These are phyloP conservation scores for Andrena minutula DNA, from an alignment of 2,888 invertebrate species.

Conservation along the genomic window DNA sequence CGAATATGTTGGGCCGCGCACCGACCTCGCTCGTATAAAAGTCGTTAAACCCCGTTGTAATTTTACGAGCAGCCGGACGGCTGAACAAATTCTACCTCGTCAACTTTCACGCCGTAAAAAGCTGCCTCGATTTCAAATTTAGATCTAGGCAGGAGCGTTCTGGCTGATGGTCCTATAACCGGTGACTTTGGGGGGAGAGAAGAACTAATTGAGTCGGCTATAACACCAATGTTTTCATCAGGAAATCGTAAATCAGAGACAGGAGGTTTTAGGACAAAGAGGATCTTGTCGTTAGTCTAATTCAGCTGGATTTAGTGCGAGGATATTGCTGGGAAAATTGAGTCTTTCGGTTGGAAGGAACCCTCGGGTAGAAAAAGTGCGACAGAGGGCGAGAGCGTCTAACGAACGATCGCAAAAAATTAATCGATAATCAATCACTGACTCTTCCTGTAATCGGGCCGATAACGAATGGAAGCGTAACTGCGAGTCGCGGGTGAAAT, in stretches of 20 bases:
- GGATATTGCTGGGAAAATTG: too few relatives aligned
- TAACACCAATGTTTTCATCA: too few relatives aligned
- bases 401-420: constrained; percentile 8
- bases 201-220: too few relatives aligned
- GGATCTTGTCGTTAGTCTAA: too few relatives aligned
- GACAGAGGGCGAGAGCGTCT: too few relatives aligned
- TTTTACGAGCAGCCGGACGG: constrained; percentile 6
- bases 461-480: constrained; percentile 6
- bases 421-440: constrained; percentile 45
- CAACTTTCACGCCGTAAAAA: neutral
- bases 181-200: too few relatives aligned
- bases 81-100: neutral
- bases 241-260: too few relatives aligned
- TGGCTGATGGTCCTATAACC: too few relatives aligned
- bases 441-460: constrained; percentile 21
- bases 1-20: neutral
- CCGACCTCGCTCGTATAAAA: neutral
- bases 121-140: neutral
- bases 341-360: too few relatives aligned
- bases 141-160: too few relatives aligned
- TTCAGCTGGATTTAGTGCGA: too few relatives aligned
- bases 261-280: too few relatives aligned
- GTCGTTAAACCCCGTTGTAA: constrained; percentile 22
- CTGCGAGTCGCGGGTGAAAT: neutral
- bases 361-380: neutral